These are phyloP conservation scores for Thelaira solivaga DNA, from an alignment of 2,888 invertebrate species.

Conservation along the genomic window DNA sequence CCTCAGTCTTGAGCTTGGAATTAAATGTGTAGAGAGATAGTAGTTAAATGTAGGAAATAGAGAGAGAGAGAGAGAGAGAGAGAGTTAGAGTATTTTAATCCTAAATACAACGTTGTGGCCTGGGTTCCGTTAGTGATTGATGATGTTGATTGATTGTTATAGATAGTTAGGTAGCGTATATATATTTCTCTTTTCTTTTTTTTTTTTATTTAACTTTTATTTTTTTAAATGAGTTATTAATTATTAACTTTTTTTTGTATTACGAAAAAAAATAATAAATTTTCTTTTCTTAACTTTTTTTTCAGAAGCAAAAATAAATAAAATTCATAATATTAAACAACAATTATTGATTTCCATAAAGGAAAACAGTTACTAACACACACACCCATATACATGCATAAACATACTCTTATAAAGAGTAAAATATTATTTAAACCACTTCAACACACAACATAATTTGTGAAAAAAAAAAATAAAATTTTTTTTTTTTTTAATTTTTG, in stretches of 20 bases:
- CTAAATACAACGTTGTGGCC: conserved; percentile 37
- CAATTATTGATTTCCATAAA: too few relatives aligned
- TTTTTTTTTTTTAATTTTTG: not conserved
- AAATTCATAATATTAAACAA: too few relatives aligned
- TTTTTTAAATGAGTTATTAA: not conserved
- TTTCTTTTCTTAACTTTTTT: not conserved
- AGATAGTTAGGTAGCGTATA: too few relatives aligned
- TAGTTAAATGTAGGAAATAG: not conserved
- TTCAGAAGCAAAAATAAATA: too few relatives aligned
- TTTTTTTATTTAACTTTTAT: conserved; percentile 8
- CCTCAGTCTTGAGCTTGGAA: not conserved
- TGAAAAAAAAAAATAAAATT: conserved; percentile 32
- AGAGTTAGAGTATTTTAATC: conserved; percentile 4
- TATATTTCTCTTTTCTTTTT: not conserved
- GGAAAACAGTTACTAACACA: too few relatives aligned
- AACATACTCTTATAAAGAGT: too few relatives aligned
- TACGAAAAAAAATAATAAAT: not conserved
- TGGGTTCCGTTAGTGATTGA: conserved; percentile 9
- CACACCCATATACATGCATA: too few relatives aligned
- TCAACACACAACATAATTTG: not conserved
- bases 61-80: not conserved
- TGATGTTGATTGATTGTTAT: conserved; percentile 16
- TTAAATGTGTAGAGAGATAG: too few relatives aligned
- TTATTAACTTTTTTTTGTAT: not conserved
- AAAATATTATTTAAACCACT: too few relatives aligned